Evolutionary conservation across 35 echinoderm and acorn worm genomes (phyloP).

Genomic region (Anneissia japonica): DNA sequence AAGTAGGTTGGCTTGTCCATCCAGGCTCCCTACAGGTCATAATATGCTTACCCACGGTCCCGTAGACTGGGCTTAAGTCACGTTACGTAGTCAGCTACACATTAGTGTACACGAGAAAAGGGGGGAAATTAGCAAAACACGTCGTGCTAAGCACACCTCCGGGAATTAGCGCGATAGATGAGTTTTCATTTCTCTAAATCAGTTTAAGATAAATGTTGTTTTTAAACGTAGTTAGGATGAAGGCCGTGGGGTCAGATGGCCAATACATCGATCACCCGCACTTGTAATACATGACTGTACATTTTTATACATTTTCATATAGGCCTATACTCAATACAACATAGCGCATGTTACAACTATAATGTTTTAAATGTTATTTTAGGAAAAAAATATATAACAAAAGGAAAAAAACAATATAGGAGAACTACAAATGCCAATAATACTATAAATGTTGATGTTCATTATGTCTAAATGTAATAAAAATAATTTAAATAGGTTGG

Average conservation of each 20-base stretch:
- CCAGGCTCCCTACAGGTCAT: background rate
- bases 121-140: background rate
- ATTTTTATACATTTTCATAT: background rate
- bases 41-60: background rate
- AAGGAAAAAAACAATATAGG: too few relatives aligned
- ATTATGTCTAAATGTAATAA: too few relatives aligned
- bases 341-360: background rate
- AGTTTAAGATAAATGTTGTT: background rate
- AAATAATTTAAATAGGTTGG: too few relatives aligned
- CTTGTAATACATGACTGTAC: background rate
- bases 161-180: background rate
- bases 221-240: background rate
- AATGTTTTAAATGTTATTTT: too few relatives aligned
- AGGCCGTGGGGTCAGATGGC: background rate
- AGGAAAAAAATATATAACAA: too few relatives aligned
- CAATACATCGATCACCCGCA: background rate
- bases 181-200: slow-evolving; percentile 2
- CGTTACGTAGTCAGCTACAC: background rate
- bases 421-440: too few relatives aligned
- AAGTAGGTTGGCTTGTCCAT: background rate
- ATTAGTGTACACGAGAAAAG: slow-evolving; percentile 1
- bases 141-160: background rate
- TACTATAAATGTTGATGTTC: too few relatives aligned
- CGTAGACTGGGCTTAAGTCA: background rate
- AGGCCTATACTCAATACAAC: background rate